A percentile compares a stretch with the other conserved stretches of the same genome.
Conservation (phyloP, 2,113 vertebrate species). For the Theristicus caerulescens region DNA sequence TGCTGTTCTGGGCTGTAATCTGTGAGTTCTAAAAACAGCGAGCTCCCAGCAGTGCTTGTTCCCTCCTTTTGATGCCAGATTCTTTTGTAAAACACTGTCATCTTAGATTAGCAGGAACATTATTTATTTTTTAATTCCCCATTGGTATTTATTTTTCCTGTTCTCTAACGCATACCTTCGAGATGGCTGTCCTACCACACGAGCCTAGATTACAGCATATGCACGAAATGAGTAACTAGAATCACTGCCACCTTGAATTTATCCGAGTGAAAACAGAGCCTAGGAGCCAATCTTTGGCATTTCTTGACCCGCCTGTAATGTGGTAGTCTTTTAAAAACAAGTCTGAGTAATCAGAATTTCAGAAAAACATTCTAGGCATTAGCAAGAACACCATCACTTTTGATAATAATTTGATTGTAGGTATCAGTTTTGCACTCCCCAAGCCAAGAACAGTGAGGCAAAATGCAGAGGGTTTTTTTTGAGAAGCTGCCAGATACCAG, state of each 20-base stretch:
- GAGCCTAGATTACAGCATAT: background rate
- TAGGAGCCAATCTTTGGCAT: background rate
- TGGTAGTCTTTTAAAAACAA: background rate
- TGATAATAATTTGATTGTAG: background rate
- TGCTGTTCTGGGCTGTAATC: background rate
- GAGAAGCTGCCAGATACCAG: background rate
- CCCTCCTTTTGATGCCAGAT: slow-evolving; percentile 2
- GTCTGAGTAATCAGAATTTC: background rate
- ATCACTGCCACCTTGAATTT: background rate
- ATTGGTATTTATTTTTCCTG: background rate
- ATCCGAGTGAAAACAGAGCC: background rate
- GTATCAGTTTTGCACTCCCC: background rate
- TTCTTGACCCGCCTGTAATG: background rate
- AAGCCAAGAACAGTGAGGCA: background rate
- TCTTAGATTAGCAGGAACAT: background rate
- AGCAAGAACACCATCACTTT: background rate
- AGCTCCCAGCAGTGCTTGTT: background rate
- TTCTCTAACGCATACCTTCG: fast-evolving
- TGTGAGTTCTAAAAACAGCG: background rate
- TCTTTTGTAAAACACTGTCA: background rate
- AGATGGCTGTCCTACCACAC: background rate
- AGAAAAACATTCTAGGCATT: background rate
- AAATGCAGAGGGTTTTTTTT: background rate
- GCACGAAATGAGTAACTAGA: background rate
- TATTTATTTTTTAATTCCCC: slow-evolving; percentile 1